Evolutionary conservation across 92 coral and sea anemone genomes (phyloP).

Genomic region (Pocillopora meandrina): DNA sequence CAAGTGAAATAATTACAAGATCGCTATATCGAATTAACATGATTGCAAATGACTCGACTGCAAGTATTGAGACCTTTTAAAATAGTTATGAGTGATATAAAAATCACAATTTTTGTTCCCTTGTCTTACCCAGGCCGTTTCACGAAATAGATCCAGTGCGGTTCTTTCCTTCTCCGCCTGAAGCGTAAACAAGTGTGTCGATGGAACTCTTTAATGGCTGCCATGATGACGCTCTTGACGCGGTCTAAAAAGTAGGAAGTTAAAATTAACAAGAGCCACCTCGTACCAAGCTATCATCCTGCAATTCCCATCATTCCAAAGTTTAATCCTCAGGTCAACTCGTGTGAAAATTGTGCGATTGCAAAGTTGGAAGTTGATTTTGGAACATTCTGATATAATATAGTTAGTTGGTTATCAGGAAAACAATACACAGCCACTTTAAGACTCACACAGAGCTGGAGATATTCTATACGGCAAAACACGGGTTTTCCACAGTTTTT

Average conservation of each 20-base stretch:
- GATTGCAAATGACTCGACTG: too few species aligned
- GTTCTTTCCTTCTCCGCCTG: conserved; percentile 65
- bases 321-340: too few species aligned
- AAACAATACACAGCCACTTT: background rate
- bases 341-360: too few species aligned
- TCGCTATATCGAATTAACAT: background rate
- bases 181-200: conserved; percentile 74
- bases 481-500: conserved; percentile 50
- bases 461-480: conserved; percentile 48
- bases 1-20: too few species aligned
- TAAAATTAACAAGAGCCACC: background rate
- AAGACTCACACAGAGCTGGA: conserved; percentile 35
- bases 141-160: conserved; percentile 78
- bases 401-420: too few species aligned
- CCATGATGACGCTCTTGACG: conserved; percentile 45
- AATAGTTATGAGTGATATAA: background rate
- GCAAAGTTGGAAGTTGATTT: too few species aligned
- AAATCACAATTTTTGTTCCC: too few species aligned
- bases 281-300: too few species aligned
- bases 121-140: conserved; percentile 71
- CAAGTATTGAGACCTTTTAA: background rate
- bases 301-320: too few species aligned
- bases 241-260: conserved; percentile 22
- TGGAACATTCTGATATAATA: too few species aligned
- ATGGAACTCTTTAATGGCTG: conserved; percentile 81